Conservation (phyloP, 2,113 vertebrate genomes). For the Sialia sialis region DNA sequence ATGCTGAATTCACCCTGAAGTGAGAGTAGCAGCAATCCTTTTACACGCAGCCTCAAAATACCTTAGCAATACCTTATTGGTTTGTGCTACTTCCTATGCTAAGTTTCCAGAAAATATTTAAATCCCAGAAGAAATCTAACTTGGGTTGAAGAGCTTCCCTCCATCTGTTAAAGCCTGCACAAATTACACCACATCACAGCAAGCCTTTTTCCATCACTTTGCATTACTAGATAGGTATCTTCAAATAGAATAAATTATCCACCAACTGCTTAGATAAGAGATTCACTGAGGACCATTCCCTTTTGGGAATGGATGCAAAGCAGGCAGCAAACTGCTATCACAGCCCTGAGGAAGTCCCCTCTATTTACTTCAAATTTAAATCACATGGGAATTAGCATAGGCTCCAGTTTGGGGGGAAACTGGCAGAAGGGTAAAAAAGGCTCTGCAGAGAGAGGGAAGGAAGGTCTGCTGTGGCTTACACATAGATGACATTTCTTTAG, state of each 20-base stretch:
- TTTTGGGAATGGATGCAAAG: background rate
- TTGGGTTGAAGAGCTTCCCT: background rate
- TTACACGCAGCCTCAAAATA: background rate
- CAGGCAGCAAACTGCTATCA: background rate
- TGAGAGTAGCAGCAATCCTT: background rate
- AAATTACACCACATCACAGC: background rate
- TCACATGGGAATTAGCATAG: background rate
- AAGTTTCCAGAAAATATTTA: background rate
- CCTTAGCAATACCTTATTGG: background rate
- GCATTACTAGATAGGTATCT: background rate
- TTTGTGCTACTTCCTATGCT: background rate
- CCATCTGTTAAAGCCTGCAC: background rate
- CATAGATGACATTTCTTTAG: background rate
- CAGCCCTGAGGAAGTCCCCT: background rate
- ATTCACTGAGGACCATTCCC: background rate
- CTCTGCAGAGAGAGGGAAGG: background rate
- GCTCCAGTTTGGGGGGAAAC: background rate
- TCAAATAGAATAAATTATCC: background rate
- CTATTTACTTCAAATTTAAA: background rate
- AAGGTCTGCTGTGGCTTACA: background rate
- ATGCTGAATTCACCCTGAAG: background rate
- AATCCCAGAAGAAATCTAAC: background rate
- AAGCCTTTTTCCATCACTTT: background rate
- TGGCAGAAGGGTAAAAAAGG: background rate
- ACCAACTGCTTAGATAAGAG: constrained; percentile 12